phyloP scores from a whole-genome alignment of 2,113 vertebrate species.

The Cochlearius cochlearius region DNA sequence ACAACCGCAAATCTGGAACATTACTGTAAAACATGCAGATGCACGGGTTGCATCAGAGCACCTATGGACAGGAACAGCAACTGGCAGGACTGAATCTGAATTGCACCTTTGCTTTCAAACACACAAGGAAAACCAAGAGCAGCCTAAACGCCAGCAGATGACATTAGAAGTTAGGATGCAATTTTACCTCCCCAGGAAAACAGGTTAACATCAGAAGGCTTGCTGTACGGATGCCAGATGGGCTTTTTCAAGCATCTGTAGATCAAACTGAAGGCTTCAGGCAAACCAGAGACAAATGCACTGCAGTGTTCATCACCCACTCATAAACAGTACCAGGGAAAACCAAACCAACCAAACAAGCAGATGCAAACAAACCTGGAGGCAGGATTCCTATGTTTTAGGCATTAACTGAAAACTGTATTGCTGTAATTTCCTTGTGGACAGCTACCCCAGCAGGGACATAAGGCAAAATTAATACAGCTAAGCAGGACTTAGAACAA shows the following conservation, averaged over 20 bases:
- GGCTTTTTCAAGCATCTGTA: constrained; percentile 6
- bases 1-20: neutral
- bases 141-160: neutral
- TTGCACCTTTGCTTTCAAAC: neutral
- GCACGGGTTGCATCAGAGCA: neutral
- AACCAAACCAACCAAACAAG: neutral
- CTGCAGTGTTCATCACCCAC: neutral
- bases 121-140: neutral
- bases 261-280: constrained; percentile 22
- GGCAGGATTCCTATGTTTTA: neutral
- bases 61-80: neutral
- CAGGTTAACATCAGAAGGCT: neutral
- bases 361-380: neutral
- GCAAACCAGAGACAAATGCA: constrained; percentile 12
- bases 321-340: neutral
- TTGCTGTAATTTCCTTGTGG: neutral
- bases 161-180: neutral
- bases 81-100: neutral
- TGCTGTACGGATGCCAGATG: constrained; percentile 2
- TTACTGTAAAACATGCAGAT: neutral
- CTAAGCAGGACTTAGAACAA: neutral
- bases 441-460: neutral
- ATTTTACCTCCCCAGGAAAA: neutral
- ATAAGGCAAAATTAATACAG: neutral
- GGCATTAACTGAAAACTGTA: neutral